Evolutionary conservation across 2,888 invertebrate species (phyloP), one percentile per base, ranked within the genome.

Genomic region (Drosophila lutescens): DNA sequence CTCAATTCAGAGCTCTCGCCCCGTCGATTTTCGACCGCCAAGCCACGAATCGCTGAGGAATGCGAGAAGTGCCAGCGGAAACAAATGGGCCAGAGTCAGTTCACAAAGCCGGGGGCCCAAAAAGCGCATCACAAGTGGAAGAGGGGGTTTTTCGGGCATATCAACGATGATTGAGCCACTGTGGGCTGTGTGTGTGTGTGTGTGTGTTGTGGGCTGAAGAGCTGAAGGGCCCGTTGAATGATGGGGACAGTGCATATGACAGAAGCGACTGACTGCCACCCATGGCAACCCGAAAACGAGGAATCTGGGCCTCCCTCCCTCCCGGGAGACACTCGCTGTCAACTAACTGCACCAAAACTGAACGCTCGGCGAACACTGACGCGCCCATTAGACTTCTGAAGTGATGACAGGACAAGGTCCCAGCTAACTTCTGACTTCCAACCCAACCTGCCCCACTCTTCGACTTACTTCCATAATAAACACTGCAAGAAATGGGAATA

Each of bases 371-470:
- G 49, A 44, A 20, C 61, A 44, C 34, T 69, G 78, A 60, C 65
- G 70, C 70, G 54, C 66, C 78, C 74, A 67, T 70, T 65, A 75
- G 78, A 68, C 65, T 44, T 57, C 41, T 65, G 49, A 66, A 78
- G 78, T 80, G 78, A 59, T 80, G 78, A 78, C 78, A 80, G 78
- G 59, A 59, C 59, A 70, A 62, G 63, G 70, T 54, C 58, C 50
- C 36, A 67, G 70, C 44, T 36, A 60, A 43, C 57, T 58, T 56
- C 55, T 55, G 54, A 46, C 65, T 44, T 47, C 38, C 66, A 66
- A 23, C n/a, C 15, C 32, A 34, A 41, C 47, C 60, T 44, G 34
- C 20, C 47, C 43, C 56, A 50, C 46, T 20, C 32, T 13, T 15
- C 41, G 41, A 34, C 66, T 65, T 26, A 26, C 58, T 23, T 40